These are phyloP conservation scores for Volucella inflata DNA, from an alignment of 2,888 invertebrate species.

Conservation along the genomic window DNA sequence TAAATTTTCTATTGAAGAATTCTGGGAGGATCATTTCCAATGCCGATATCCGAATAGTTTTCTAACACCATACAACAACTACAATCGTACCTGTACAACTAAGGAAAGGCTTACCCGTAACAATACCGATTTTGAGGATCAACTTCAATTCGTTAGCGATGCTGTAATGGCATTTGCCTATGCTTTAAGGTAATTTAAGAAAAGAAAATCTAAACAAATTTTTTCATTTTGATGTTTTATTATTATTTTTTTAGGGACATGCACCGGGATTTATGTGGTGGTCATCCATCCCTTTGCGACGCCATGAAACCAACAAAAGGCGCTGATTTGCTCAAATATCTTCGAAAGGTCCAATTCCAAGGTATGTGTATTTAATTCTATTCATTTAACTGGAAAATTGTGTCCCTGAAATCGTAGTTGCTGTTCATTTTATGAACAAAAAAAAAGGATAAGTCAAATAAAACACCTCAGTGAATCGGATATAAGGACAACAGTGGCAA, in stretches of 20 bases:
- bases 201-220: not conserved
- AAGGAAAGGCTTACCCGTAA: slow-evolving; percentile 89
- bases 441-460: slow-evolving; percentile 53
- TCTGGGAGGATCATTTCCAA: slow-evolving; percentile 97
- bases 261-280: slow-evolving; percentile 92
- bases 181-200: slow-evolving; percentile 88
- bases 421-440: slow-evolving; percentile 23
- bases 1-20: slow-evolving; percentile 86
- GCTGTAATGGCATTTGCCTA: slow-evolving; percentile 97
- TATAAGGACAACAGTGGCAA: slow-evolving; percentile 32
- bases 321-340: slow-evolving; percentile 91
- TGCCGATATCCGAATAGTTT: slow-evolving; percentile 93
- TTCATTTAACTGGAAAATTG: slow-evolving; percentile 66
- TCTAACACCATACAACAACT: slow-evolving; percentile 92
- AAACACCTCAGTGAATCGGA: slow-evolving; percentile 54
- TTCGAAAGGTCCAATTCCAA: slow-evolving; percentile 93
- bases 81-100: slow-evolving; percentile 89
- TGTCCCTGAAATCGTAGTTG: slow-evolving; percentile 33
- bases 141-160: slow-evolving; percentile 97
- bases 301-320: slow-evolving; percentile 96
- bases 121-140: slow-evolving; percentile 94
- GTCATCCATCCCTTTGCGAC: slow-evolving; percentile 91
- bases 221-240: slow-evolving; percentile 4
- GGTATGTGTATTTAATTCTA: slow-evolving; percentile 86
- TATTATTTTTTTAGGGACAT: slow-evolving; percentile 88